Base-by-base conservation (phyloP, 2,888 invertebrate genomes). In the Strigamia maritima region DNA sequence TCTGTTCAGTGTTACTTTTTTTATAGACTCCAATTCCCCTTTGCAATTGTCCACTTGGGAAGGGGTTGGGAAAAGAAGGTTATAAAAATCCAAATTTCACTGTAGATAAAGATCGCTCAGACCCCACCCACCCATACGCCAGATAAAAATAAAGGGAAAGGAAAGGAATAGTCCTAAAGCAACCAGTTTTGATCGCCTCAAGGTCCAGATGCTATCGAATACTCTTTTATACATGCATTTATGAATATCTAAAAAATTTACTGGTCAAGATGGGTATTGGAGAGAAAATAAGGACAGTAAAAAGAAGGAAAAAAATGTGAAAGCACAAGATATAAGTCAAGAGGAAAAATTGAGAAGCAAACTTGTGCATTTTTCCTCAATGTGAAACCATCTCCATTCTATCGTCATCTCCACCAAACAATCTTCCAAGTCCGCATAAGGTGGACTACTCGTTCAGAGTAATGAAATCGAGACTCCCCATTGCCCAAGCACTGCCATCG, bases 391-490 rank as follows among this genome's bases (percentile, higher is more conserved):
- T 65, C 65, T 65, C 65, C 65, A 65, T 65, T 65, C 65, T 26
- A 65, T 65, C 65, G 65, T 26, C 65, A 65, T 65, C 65, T 65
- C 26, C 65, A 65, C 65, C 65, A 65, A 65, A 65, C 65, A 65
- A 65, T 65, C 65, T 65, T 65, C 65, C 65, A 65, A 65, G 65
- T 65, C 65, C 65, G 65, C 65, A 65, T 65, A 65, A 24, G 65
- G 65, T 65, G 65, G 65, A 65, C 65, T 65, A 65, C 65, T 65
- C 65, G 65, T 65, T 65, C 65, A 65, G 14, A 65, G 65, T 65
- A 65, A 65, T 65, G 65, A 65, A 65, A 65, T 65, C 65, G 65
- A 65, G 65, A 65, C 65, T 65, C 65, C 65, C 65, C 65, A 65
- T 65, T 65, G 65, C 65, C 65, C 65, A 65, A 65, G 65, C 65